Conservation (phyloP, 2,797 vertebrate genomes). For the Spondyliosoma cantharus region DNA sequence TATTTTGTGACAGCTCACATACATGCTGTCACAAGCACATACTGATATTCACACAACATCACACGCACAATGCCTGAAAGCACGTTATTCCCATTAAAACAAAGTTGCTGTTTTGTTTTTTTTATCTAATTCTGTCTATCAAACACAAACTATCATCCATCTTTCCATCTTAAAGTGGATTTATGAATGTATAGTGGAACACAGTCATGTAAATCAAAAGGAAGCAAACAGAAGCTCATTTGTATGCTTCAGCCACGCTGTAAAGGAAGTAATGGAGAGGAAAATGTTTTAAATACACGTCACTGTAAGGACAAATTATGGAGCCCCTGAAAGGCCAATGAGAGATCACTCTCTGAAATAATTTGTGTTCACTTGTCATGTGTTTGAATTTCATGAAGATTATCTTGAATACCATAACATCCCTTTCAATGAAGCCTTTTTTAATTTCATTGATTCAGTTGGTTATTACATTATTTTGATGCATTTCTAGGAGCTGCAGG, state of each 20-base stretch:
- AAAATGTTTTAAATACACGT: conserved; percentile 21
- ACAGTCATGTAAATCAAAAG: conserved; percentile 21
- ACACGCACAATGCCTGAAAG: neutral
- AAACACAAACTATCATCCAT: conserved; percentile 19
- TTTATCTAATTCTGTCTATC: neutral
- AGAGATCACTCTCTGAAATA: too few species aligned
- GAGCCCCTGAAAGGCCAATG: conserved; percentile 11
- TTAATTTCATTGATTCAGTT: conserved; percentile 19
- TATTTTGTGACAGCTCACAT: neutral
- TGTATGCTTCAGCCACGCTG: conserved; percentile 14
- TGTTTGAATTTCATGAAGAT: neutral
- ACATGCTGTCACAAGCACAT: neutral
- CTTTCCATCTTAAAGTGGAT: conserved; percentile 9
- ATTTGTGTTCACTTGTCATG: too few species aligned
- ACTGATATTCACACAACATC: neutral
- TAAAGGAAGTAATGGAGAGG: conserved; percentile 20
- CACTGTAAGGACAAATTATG: conserved; percentile 12
- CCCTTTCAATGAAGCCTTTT: neutral
- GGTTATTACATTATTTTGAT: conserved; percentile 20
- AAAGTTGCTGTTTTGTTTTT: neutral
- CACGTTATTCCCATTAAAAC: conserved; percentile 14
- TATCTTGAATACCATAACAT: neutral
- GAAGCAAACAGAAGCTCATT: neutral
- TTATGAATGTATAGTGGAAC: conserved; percentile 7
- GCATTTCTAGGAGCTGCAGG: neutral